Percentiles rank a stretch among this genome's conserved stretches.
Evolutionary conservation across 2,797 vertebrate genomes (phyloP).

Genomic region (Thaleichthys pacificus): DNA sequence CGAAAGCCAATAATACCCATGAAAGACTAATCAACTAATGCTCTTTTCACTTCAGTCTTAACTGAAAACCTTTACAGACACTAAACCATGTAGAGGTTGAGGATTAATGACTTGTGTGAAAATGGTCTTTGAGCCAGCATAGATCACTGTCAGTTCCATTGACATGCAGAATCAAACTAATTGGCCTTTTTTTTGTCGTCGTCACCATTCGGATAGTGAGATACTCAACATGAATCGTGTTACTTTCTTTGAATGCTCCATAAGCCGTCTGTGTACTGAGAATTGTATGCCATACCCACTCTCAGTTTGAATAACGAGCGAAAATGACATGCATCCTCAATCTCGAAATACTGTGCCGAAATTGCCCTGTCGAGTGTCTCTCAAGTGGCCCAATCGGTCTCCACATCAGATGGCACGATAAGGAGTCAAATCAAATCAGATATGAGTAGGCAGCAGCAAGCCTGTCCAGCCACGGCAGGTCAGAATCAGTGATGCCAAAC

Average conservation of each 20-base stretch:
- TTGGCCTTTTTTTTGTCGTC: no score
- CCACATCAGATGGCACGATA: conserved; percentile 23
- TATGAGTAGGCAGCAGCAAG: conserved; percentile 33
- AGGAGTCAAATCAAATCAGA: conserved; percentile 53
- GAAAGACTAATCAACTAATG: conserved; percentile 31
- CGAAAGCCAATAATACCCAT: conserved; percentile 34
- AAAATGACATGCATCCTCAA: not conserved
- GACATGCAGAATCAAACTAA: conserved; percentile 14
- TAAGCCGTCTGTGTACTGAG: not conserved
- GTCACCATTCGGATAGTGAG: no score
- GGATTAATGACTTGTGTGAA: conserved; percentile 27
- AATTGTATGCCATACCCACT: not conserved
- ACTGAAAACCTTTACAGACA: conserved; percentile 33
- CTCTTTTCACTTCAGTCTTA: conserved; percentile 31
- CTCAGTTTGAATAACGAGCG: not conserved
- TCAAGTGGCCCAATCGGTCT: not conserved
- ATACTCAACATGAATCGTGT: no score
- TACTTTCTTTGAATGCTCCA: no score
- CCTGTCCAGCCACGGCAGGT: conserved; percentile 19
- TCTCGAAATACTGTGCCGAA: not conserved
- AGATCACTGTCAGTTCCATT: conserved; percentile 16
- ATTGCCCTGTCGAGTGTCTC: not conserved
- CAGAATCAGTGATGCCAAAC: not conserved
- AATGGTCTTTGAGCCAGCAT: conserved; percentile 16
- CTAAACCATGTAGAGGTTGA: conserved; percentile 47